Evolutionary conservation across 2,113 vertebrate species (phyloP).

Genomic region (Acanthochromis polyacanthus): DNA sequence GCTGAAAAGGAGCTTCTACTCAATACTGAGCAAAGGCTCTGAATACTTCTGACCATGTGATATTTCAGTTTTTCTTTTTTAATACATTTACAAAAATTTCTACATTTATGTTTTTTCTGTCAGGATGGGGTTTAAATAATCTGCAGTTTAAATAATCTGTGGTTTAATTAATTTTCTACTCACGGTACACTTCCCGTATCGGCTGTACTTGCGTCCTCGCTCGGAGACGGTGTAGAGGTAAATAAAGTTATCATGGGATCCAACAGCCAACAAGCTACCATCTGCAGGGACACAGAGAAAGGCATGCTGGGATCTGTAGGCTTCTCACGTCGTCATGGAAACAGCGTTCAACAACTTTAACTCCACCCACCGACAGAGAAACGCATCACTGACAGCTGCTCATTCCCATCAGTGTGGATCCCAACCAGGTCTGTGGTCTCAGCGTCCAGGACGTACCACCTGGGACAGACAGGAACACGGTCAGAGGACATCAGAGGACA

Average conservation of each 20-base stretch:
- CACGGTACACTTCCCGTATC: conserved; percentile 96
- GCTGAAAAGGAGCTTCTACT: too few species aligned
- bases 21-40: too few species aligned
- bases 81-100: too few species aligned
- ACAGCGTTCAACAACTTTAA: neutral
- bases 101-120: too few species aligned
- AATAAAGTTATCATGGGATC: conserved; percentile 99
- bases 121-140: too few species aligned
- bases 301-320: conserved; percentile 34
- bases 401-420: conserved; percentile 97
- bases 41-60: too few species aligned
- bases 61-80: too few species aligned
- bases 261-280: conserved; percentile 94
- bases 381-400: conserved; percentile 97
- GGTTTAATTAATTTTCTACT: neutral
- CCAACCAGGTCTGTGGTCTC: conserved; percentile 95
- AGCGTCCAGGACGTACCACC: conserved; percentile 98
- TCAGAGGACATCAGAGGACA: too few species aligned
- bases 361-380: conserved; percentile 91
- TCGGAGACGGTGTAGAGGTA: conserved; percentile 96
- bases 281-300: conserved; percentile 80
- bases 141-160: too few species aligned
- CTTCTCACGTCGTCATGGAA: neutral
- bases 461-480: conserved; percentile 59
- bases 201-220: conserved; percentile 95